These are phyloP conservation scores for Pteropus alecto DNA, from an alignment of 2,113 vertebrate genomes.

Conservation along the genomic window DNA sequence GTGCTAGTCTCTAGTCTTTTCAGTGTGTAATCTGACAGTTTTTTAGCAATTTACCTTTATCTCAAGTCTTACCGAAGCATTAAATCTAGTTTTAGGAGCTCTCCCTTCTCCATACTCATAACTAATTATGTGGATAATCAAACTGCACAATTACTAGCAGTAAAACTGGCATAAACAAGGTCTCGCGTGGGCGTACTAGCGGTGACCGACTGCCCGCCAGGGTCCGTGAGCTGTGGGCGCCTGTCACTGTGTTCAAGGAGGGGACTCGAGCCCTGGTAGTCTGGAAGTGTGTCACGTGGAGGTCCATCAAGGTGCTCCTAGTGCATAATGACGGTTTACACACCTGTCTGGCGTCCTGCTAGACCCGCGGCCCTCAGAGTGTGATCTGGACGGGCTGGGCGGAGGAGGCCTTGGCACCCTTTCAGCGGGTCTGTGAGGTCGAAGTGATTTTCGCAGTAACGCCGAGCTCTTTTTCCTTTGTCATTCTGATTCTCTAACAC, in stretches of 20 bases:
- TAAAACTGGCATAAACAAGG: constrained; percentile 43
- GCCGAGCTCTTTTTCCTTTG: not conserved
- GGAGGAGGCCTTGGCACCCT: not conserved
- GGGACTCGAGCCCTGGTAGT: not conserved
- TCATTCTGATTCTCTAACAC: not conserved
- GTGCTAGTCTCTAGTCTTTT: not conserved
- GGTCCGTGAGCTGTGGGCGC: not conserved
- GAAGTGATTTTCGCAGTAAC: not conserved
- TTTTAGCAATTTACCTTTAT: not conserved
- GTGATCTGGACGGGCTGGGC: not conserved
- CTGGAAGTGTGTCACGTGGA: not conserved
- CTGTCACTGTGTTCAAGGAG: constrained; percentile 20
- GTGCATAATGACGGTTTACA: not conserved
- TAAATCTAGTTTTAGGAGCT: constrained; percentile 21
- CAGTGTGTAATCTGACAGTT: not conserved
- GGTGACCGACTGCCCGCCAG: constrained; percentile 23
- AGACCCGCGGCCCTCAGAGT: not conserved
- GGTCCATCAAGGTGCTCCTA: not conserved
- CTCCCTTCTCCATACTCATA: not conserved
- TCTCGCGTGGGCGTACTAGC: not conserved
- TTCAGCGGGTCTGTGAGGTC: not conserved
- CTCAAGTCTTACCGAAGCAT: not conserved
- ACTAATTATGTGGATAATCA: constrained; percentile 28
- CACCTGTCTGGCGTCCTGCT: not conserved
- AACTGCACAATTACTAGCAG: constrained; percentile 35